These are phyloP conservation scores for Erythrolamprus reginae DNA, from an alignment of 2,113 vertebrate genomes.

Conservation along the genomic window DNA sequence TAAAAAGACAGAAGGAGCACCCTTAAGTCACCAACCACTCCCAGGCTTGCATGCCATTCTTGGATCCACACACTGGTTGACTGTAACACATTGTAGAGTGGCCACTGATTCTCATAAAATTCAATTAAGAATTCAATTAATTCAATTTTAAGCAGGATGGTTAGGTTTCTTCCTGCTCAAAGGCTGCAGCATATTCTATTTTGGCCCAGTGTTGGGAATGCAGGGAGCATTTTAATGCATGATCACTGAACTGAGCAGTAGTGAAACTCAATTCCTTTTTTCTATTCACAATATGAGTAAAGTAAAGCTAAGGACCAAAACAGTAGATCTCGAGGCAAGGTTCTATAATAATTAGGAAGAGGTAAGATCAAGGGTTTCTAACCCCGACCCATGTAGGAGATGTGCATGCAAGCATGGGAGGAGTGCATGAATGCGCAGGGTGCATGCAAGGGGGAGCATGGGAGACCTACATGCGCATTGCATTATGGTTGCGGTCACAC, in stretches of 20 bases:
- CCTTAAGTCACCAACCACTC: not conserved
- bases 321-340: no score
- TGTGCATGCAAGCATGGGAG: no score
- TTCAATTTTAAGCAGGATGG: not conserved
- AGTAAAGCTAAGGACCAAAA: no score
- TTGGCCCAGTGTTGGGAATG: not conserved
- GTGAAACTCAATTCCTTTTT: not conserved
- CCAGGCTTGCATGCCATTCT: not conserved
- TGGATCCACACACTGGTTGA: not conserved
- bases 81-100: not conserved
- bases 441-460: no score
- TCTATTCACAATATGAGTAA: no score
- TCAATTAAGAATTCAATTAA: no score
- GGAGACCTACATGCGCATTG: no score
- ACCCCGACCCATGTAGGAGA: no score
- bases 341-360: no score
- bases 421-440: no score
- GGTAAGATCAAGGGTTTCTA: no score
- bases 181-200: not conserved
- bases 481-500: no score
- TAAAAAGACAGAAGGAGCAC: not conserved
- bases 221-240: not conserved
- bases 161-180: not conserved
- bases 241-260: not conserved
- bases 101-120: not conserved